Evolutionary conservation across 2,113 vertebrate species (phyloP), one percentile per base, ranked within the genome.

Genomic region (Hypanus sabinus): DNA sequence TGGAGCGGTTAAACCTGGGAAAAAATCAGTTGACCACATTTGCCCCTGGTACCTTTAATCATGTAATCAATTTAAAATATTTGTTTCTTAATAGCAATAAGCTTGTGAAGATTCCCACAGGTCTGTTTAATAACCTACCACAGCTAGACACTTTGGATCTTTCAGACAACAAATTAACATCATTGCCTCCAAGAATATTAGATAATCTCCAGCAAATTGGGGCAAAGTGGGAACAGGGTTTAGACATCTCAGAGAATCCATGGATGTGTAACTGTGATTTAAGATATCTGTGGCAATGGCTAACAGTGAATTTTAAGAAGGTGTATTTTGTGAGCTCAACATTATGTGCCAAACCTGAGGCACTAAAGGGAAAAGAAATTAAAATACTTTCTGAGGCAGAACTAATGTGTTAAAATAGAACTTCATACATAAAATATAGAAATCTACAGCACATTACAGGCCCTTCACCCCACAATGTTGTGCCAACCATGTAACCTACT

Each of bases 181-280:
- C n/a, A 0, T 71, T 96, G 95, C 95, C 95, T 20, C 94, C 94
- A 93, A 96, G 96, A 18, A 94, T 96, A 5, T 94, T 95, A n/a
- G 96, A 95, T 65, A 95, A 94, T 12, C 83, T 95, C 76, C 90
- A 12, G 0, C 93, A 95, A 14, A 94, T 97, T 79, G 97, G 97
- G 0, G 90, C 0, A 10, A 94, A 94, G 33, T 95, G 96, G 16
- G 30, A 60, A 33, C 95, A 95, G 0, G 96, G 96, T 0, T 96
- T 98, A 0, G 97, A 98, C 85, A 81, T 98, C 36, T 95, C 96
- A 0, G 10, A 24, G 0, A 99, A 98, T 95, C 98, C 98, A 8
- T 98, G 98, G 97, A 18, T 94, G 18, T 98, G 98, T 0, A 96
- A 97, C 12, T 94, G 93, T 57, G 94, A 95, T 46, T 88, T 97